These are phyloP conservation scores for Ia io DNA, from an alignment of 2,113 vertebrate genomes.

Conservation along the genomic window DNA sequence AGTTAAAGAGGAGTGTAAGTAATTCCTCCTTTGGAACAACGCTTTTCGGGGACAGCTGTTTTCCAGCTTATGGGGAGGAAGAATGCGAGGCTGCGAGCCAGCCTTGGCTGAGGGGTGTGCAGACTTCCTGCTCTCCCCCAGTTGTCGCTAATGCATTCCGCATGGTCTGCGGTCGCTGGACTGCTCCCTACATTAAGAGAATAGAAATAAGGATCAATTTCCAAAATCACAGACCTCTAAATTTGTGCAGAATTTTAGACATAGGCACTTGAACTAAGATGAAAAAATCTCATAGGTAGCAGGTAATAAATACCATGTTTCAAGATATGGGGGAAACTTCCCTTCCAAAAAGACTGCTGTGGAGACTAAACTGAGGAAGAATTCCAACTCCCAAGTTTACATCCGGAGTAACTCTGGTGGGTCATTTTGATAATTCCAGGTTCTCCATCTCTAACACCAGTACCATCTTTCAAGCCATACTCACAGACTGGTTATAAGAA, in stretches of 20 bases:
- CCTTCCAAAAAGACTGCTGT: background rate
- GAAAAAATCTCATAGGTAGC: background rate
- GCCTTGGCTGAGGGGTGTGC: background rate
- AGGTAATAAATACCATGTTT: background rate
- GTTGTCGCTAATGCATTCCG: background rate
- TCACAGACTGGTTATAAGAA: background rate
- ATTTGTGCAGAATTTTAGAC: conserved; percentile 26
- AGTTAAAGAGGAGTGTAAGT: background rate
- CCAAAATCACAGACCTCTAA: conserved; percentile 9
- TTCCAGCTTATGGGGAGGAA: conserved; percentile 13
- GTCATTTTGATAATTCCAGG: background rate
- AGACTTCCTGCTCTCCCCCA: conserved; percentile 30
- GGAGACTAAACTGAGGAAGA: background rate
- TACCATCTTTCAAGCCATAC: background rate
- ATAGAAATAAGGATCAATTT: conserved; percentile 28
- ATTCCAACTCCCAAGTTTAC: background rate
- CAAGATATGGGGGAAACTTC: background rate
- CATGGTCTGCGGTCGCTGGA: background rate
- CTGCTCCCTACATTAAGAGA: conserved; percentile 12
- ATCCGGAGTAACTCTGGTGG: background rate
- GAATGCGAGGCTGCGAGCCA: conserved; percentile 8
- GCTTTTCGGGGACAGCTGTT: conserved; percentile 40
- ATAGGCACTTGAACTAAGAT: background rate
- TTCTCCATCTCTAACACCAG: background rate
- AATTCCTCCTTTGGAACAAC: background rate